Evolutionary conservation across 2,113 vertebrate genomes (phyloP).

Genomic region (Rutilus rutilus): DNA sequence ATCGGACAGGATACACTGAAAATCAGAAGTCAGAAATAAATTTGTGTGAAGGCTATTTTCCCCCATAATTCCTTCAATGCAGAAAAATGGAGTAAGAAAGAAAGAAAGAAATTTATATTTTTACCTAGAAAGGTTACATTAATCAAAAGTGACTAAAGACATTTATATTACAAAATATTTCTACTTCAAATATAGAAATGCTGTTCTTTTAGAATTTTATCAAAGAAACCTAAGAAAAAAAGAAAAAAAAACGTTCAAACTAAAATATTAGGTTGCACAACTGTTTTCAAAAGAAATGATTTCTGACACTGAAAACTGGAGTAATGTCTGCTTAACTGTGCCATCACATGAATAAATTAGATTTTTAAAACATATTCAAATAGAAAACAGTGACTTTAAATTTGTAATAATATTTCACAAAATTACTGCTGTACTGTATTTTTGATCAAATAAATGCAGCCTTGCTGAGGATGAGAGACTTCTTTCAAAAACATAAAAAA

Average conservation of each 20-base stretch:
- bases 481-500: neutral
- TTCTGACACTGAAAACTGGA: neutral
- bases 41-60: neutral
- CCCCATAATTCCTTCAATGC: neutral
- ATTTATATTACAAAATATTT: neutral
- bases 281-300: neutral
- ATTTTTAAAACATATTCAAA: neutral
- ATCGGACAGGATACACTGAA: neutral
- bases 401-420: neutral
- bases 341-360: neutral
- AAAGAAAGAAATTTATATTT: neutral
- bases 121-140: no score
- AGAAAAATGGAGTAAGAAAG: neutral
- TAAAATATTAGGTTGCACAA: neutral
- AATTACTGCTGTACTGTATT: neutral
- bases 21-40: neutral
- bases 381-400: neutral
- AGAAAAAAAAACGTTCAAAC: neutral
- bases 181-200: neutral
- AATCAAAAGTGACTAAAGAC: neutral
- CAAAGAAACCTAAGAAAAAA: neutral
- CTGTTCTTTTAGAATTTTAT: neutral
- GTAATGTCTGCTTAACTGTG: neutral
- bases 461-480: neutral
- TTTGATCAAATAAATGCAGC: neutral